These are phyloP conservation scores for Eleutherodactylus coqui DNA, from an alignment of 2,797 vertebrate genomes.

Conservation along the genomic window DNA sequence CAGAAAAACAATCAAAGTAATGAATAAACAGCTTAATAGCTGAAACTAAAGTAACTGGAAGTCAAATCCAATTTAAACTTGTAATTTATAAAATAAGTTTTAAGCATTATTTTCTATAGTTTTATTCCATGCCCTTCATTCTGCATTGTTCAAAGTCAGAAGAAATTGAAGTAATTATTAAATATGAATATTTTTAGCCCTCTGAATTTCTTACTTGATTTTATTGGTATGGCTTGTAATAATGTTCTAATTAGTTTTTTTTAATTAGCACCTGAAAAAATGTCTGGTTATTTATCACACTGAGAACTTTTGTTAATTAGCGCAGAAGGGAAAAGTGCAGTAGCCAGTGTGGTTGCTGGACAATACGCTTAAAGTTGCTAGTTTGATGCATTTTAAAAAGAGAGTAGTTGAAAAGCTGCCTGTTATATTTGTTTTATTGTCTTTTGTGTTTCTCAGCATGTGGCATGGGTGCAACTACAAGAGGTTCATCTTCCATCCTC, in stretches of 20 bases:
- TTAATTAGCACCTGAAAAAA: conserved; percentile 1
- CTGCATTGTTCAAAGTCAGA: background rate
- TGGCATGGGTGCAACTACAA: too few species aligned
- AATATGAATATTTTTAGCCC: background rate
- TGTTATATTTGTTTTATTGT: background rate
- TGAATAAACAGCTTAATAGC: background rate
- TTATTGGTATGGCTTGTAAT: background rate
- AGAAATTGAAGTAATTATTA: background rate
- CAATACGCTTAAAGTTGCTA: background rate
- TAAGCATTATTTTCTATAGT: background rate
- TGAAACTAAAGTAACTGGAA: background rate
- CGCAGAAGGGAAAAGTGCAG: background rate
- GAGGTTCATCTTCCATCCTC: too few species aligned
- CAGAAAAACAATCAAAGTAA: background rate
- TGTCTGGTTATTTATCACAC: background rate
- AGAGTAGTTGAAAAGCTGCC: background rate
- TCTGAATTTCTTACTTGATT: background rate
- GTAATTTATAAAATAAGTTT: background rate
- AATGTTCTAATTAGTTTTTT: conserved; percentile 4
- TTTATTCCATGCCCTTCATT: too few species aligned
- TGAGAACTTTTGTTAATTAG: background rate
- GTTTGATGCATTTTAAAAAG: background rate
- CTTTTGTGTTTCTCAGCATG: too few species aligned
- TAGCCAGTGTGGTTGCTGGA: background rate
- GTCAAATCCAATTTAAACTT: background rate